Conservation (phyloP, 2,888 invertebrate genomes). For the Dynastes grantii region DNA sequence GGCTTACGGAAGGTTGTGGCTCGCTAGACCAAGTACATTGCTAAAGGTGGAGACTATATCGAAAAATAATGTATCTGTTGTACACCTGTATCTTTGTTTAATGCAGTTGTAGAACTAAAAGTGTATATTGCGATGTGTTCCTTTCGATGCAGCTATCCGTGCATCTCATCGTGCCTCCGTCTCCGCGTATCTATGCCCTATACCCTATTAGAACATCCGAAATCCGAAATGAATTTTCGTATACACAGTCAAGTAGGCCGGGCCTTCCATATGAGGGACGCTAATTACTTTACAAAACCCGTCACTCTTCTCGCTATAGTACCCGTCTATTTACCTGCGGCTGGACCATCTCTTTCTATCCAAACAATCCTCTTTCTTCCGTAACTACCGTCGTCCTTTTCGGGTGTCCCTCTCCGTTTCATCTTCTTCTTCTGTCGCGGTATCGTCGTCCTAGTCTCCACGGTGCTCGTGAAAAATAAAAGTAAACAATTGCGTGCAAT, state of each 20-base stretch:
- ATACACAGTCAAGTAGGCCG: slow-evolving; percentile 1
- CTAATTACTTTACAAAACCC: slow-evolving; percentile 41
- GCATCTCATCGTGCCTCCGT: not conserved
- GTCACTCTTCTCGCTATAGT: slow-evolving; percentile 24
- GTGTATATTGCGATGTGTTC: no score
- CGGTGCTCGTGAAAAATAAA: slow-evolving; percentile 32
- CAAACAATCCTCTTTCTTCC: slow-evolving; percentile 20
- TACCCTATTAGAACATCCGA: slow-evolving; percentile 30
- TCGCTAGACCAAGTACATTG: no score
- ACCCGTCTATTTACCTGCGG: slow-evolving; percentile 25
- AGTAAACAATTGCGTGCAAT: slow-evolving; percentile 45
- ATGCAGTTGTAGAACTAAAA: no score
- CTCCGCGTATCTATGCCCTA: not conserved
- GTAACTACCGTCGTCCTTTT: slow-evolving; percentile 24
- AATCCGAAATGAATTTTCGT: slow-evolving; percentile 21
- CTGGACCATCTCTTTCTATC: slow-evolving; percentile 22
- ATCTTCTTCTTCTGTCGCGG: not conserved
- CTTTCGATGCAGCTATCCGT: no score
- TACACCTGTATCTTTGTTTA: no score
- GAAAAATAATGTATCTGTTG: no score
- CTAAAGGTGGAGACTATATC: no score
- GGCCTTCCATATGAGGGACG: slow-evolving; percentile 16
- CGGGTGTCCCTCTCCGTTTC: not conserved
- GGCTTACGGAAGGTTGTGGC: no score
- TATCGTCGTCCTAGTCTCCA: slow-evolving; percentile 13